Conservation (phyloP, 2,888 invertebrate species). For the Agonopterix heracliana region DNA sequence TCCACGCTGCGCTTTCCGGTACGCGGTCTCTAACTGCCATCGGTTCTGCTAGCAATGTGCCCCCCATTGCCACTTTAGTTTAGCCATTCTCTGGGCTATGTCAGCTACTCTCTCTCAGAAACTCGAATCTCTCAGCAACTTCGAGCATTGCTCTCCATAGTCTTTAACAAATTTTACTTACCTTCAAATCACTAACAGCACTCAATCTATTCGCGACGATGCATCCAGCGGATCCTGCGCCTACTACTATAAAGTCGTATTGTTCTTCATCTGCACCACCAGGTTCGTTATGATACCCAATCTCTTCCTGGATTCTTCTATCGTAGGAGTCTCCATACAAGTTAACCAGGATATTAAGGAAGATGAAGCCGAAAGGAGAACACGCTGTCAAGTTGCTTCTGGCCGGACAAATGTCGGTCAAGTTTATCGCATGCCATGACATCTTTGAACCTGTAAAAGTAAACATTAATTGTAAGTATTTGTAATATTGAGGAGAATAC, state of each 20-base stretch:
- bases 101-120: too few relatives aligned
- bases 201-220: conserved; percentile 46
- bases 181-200: conserved; percentile 36
- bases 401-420: conserved; percentile 29
- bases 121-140: too few relatives aligned
- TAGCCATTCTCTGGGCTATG: too few relatives aligned
- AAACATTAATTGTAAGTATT: too few relatives aligned
- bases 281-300: neutral
- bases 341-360: conserved; percentile 30
- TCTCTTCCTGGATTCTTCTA: neutral
- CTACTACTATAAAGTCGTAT: conserved; percentile 49
- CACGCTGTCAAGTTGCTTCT: conserved; percentile 36
- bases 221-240: conserved; percentile 24
- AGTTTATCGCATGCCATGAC: neutral
- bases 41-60: too few relatives aligned
- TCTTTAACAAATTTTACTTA: conserved; percentile 12
- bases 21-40: too few relatives aligned
- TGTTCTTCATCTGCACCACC: conserved; percentile 18
- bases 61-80: too few relatives aligned
- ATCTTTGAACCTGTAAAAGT: neutral
- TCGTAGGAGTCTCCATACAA: neutral
- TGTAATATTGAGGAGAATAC: too few relatives aligned
- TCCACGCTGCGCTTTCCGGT: too few relatives aligned
- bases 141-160: too few relatives aligned
- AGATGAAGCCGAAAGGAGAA: conserved; percentile 35